Base-by-base conservation (phyloP, 2,113 vertebrate species). In the Dolichotis patagonum region DNA sequence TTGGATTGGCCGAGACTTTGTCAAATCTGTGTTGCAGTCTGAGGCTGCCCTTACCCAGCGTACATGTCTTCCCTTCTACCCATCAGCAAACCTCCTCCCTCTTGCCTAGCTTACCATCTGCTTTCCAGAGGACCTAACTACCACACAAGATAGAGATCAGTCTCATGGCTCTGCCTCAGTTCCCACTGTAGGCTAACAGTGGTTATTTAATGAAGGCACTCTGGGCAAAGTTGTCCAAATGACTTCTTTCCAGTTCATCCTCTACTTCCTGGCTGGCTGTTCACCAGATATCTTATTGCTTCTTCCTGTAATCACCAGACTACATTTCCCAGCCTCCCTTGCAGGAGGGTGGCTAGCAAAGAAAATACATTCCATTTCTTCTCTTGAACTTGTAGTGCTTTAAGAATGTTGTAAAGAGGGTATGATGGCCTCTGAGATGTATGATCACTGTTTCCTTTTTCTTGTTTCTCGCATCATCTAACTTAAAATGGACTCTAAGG, bases 261-360 rank as follows among this genome's bases (percentile, higher is more conserved):
- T 91, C 90, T 28, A 67, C 49, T 43, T 73, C 49, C 46, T 41
- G 24, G 17, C 54, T 58, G 54, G 26, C 67, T 95, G 67, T 75
- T 75, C 24, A 60, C 38, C 14, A 65, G 46, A 93, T 28, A 26
- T 71, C 67, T 86, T 69, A 69, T 75, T n/a, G 90, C 5, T 69
- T 91, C 82, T 80, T 93, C n/a, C 52, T 63, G 63, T 83, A 26
- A 54, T 54, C 46, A 41, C 77, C 83, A 71, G 62, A 91, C n/a
- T 80, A 52, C 16, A 60, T 96, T 93, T 96, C 9, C 63, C n/a
- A 91, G 38, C 14, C 24, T 96, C 38, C 65, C 19, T 93, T 96
- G 43, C 38, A 63, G n/a, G 85, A 63, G 63, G 67, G 49, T 95
- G 32, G 32, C 1, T 71, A 38, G 49, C 56, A 85, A 63, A 93